A percentile compares a stretch with the other conserved stretches of the same genome.
Conservation (phyloP, 2,113 vertebrate genomes). For the Cichladusa arquata region DNA sequence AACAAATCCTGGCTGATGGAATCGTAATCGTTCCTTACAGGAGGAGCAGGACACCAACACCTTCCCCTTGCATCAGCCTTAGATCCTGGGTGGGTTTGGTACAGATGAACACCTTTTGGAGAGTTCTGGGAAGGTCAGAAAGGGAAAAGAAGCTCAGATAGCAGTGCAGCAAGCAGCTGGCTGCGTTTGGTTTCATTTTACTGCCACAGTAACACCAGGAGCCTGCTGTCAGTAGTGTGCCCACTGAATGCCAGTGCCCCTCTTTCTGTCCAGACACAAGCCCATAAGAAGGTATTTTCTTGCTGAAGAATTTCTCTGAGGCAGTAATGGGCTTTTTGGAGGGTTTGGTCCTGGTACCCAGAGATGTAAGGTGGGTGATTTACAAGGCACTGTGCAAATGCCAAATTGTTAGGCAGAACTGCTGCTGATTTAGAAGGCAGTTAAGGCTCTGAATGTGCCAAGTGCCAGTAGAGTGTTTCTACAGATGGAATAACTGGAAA, state of each 20-base stretch:
- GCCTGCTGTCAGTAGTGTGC: neutral
- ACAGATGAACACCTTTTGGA: neutral
- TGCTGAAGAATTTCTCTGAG: slow-evolving; percentile 3
- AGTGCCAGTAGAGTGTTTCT: slow-evolving; percentile 71
- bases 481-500: slow-evolving; percentile 75
- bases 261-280: neutral
- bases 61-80: neutral
- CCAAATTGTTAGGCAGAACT: slow-evolving; percentile 71
- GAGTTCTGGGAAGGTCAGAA: slow-evolving; percentile 24
- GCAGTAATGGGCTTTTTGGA: slow-evolving; percentile 40
- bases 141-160: neutral
- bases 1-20: accelerated
- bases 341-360: neutral
- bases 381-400: slow-evolving; percentile 67
- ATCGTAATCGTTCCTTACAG: neutral
- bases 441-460: slow-evolving; percentile 70
- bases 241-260: neutral
- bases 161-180: slow-evolving; percentile 34
- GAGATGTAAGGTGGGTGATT: slow-evolving; percentile 62
- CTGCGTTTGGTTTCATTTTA: neutral
- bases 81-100: neutral
- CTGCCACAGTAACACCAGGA: slow-evolving; percentile 50
- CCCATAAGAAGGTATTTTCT: neutral
- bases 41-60: neutral
- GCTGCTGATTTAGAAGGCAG: slow-evolving; percentile 72